Conservation (phyloP, 2,888 invertebrate genomes). For the Tetragonula carbonaria region DNA sequence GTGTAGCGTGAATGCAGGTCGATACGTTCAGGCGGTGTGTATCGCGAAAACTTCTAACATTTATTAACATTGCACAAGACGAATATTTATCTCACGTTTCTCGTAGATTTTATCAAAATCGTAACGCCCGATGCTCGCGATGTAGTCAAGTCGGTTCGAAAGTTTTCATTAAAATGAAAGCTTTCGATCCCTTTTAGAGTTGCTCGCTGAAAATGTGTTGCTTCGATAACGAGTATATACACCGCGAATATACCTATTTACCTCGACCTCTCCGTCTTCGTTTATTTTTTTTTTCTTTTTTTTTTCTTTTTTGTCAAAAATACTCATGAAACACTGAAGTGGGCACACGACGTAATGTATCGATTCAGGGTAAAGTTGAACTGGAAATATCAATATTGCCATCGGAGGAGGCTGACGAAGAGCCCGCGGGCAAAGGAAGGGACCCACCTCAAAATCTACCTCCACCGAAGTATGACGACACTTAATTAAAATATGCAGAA, state of each 20-base stretch:
- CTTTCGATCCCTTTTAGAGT: not conserved
- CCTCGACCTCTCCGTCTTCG: not conserved
- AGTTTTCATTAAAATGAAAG: not conserved
- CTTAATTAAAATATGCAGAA: not conserved
- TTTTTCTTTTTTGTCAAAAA: not conserved
- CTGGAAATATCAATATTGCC: slow-evolving; percentile 87
- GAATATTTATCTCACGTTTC: not conserved
- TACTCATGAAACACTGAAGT: not conserved
- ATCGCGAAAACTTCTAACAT: not conserved
- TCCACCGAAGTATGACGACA: slow-evolving; percentile 85
- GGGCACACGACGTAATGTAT: slow-evolving; percentile 30
- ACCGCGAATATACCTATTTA: not conserved
- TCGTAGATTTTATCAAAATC: not conserved
- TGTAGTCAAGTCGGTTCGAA: not conserved
- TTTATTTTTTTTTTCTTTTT: not conserved
- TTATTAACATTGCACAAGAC: slow-evolving; percentile 2
- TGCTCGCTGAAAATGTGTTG: not conserved
- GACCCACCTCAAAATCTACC: slow-evolving; percentile 87
- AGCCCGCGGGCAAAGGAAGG: slow-evolving; percentile 88
- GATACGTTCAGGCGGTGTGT: slow-evolving; percentile 77
- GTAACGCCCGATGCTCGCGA: not conserved
- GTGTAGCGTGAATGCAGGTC: slow-evolving; percentile 74
- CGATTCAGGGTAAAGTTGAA: slow-evolving; percentile 89
- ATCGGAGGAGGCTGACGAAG: slow-evolving; percentile 86
- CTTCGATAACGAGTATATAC: not conserved